phyloP scores from a whole-genome alignment of 2,797 vertebrate species.

The Rhinichthys osculus region DNA sequence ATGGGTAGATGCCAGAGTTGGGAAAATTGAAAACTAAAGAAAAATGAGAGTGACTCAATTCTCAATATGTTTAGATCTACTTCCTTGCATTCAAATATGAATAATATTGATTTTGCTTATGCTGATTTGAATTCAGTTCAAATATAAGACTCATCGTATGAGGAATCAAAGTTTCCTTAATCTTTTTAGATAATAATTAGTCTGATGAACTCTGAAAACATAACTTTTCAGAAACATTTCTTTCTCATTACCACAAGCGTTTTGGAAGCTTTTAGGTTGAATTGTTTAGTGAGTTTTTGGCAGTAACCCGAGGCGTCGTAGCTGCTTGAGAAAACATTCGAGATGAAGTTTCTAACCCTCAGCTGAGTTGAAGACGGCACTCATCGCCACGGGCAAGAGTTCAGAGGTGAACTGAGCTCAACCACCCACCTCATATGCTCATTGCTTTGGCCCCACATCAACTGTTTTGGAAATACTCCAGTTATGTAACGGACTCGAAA shows the following conservation, averaged over 20 bases:
- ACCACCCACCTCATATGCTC: conserved; percentile 49
- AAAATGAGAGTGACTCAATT: background rate
- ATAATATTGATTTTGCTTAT: background rate
- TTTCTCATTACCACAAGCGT: conserved; percentile 18
- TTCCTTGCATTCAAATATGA: background rate
- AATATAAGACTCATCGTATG: background rate
- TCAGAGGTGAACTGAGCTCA: conserved; percentile 37
- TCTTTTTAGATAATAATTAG: background rate
- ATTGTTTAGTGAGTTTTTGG: conserved; percentile 42
- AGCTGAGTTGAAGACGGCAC: conserved; percentile 9
- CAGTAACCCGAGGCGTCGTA: conserved; percentile 38
- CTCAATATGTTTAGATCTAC: background rate
- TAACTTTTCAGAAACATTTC: background rate
- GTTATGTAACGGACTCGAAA: conserved; percentile 11
- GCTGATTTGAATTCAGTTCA: background rate
- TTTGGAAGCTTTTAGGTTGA: conserved; percentile 31
- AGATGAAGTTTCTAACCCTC: conserved; percentile 28
- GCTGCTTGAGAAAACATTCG: background rate
- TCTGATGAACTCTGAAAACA: background rate
- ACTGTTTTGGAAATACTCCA: conserved; percentile 42
- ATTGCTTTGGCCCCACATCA: conserved; percentile 25
- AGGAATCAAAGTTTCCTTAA: background rate
- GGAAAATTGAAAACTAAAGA: background rate
- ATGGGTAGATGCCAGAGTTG: background rate
- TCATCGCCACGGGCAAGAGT: conserved; percentile 22